These are phyloP conservation scores for Dendrocopos noguchii DNA, from an alignment of 2,113 vertebrate genomes.

Conservation along the genomic window DNA sequence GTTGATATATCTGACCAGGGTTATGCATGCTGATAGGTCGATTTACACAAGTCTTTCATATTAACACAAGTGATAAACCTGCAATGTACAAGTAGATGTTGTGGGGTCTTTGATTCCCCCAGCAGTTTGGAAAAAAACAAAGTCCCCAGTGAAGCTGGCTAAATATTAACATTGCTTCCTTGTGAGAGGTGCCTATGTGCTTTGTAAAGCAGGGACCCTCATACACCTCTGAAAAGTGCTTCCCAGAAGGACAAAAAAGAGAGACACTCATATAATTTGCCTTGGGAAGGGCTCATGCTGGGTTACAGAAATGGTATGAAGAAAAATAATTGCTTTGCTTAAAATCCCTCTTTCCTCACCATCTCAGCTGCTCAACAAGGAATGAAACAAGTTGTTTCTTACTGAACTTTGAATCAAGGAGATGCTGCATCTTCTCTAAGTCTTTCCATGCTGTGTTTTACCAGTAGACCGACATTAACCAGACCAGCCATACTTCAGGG, in stretches of 20 bases:
- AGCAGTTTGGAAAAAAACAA: not conserved
- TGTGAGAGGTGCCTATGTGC: not conserved
- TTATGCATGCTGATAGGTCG: not conserved
- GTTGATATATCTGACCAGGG: slow-evolving; percentile 3
- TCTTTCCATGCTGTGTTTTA: not conserved
- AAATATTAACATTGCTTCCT: not conserved
- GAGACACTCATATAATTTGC: not conserved
- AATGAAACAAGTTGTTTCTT: not conserved
- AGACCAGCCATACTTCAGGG: not conserved
- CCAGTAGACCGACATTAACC: not conserved
- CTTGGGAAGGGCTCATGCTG: not conserved
- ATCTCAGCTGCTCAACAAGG: not conserved
- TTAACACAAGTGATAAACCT: not conserved
- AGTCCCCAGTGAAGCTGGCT: not conserved
- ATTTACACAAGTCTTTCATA: not conserved
- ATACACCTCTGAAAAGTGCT: not conserved
- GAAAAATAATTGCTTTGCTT: not conserved
- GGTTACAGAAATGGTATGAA: not conserved
- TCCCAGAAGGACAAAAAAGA: not conserved
- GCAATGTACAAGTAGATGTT: not conserved
- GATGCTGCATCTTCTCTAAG: not conserved
- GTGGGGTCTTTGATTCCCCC: not conserved
- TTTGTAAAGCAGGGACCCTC: not conserved
- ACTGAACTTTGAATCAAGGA: not conserved
- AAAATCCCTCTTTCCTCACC: not conserved